These are phyloP conservation scores for Diarsia dahlii DNA, from an alignment of 2,888 invertebrate genomes.

Conservation along the genomic window DNA sequence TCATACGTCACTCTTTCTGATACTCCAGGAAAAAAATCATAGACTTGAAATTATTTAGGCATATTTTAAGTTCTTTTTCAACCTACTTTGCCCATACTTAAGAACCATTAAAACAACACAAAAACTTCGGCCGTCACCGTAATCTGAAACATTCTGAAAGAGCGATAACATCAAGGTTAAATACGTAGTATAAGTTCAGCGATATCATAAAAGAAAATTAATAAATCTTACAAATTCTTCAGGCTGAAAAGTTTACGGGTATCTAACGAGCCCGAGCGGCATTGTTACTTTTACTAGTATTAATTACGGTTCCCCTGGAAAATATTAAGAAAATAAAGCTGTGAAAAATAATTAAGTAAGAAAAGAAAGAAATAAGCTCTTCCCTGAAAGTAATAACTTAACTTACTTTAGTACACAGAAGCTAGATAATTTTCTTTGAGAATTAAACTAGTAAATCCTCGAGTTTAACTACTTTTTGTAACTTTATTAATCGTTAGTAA, in stretches of 20 bases:
- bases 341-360: slow-evolving; percentile 54
- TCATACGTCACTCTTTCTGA: not conserved
- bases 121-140: slow-evolving; percentile 18
- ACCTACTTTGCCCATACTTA: not conserved
- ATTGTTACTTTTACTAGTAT: slow-evolving; percentile 50
- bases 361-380: slow-evolving; percentile 25
- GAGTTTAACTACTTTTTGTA: slow-evolving; percentile 1
- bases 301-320: slow-evolving; percentile 48
- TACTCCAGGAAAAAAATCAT: not conserved
- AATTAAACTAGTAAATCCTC: not conserved
- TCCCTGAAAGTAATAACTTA: slow-evolving; percentile 28
- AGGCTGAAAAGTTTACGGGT: slow-evolving; percentile 30
- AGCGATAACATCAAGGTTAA: slow-evolving; percentile 42
- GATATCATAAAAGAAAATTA: slow-evolving; percentile 54
- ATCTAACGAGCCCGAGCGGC: slow-evolving; percentile 36
- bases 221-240: slow-evolving; percentile 42
- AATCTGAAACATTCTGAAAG: slow-evolving; percentile 32
- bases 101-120: slow-evolving; percentile 4
- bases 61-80: not conserved
- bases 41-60: not conserved
- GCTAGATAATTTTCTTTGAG: slow-evolving; percentile 3
- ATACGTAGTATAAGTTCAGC: slow-evolving; percentile 35
- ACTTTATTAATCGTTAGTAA: not conserved
- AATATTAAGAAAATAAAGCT: slow-evolving; percentile 32
- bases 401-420: slow-evolving; percentile 7